phyloP scores from a whole-genome alignment of 1,140 invertebrate genomes.

The Calephelis nemesis region DNA sequence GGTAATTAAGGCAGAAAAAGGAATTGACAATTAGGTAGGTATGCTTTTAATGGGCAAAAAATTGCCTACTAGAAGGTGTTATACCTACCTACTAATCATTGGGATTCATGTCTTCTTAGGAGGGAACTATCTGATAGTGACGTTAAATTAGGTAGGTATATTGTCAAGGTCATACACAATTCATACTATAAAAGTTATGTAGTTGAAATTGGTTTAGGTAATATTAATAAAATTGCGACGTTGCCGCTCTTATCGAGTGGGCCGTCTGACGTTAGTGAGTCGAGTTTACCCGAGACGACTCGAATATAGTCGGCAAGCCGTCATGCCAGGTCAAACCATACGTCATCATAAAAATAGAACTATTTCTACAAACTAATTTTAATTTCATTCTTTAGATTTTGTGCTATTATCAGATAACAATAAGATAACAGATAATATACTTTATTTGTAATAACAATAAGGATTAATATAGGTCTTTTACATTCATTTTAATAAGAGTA shows the following conservation, averaged over 20 bases:
- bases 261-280: slow-evolving; percentile 42
- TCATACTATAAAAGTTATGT: slow-evolving; percentile 4
- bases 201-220: slow-evolving; percentile 13
- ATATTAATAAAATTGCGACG: slow-evolving; percentile 43
- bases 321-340: slow-evolving; percentile 29
- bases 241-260: slow-evolving; percentile 62
- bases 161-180: slow-evolving; percentile 7
- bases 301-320: slow-evolving; percentile 42
- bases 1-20: no score
- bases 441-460: neutral
- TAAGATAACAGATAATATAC: neutral
- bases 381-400: neutral
- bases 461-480: no score
- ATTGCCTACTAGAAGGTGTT: no score
- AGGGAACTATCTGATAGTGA: no score
- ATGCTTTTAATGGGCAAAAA: no score
- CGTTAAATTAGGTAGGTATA: neutral
- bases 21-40: no score
- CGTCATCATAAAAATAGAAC: slow-evolving; percentile 43
- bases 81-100: no score
- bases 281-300: slow-evolving; percentile 46
- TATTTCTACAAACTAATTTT: slow-evolving; percentile 31
- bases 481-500: no score
- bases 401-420: neutral
- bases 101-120: no score